phyloP scores from a whole-genome alignment of 2,888 invertebrate species.

The Conus canariensis region DNA sequence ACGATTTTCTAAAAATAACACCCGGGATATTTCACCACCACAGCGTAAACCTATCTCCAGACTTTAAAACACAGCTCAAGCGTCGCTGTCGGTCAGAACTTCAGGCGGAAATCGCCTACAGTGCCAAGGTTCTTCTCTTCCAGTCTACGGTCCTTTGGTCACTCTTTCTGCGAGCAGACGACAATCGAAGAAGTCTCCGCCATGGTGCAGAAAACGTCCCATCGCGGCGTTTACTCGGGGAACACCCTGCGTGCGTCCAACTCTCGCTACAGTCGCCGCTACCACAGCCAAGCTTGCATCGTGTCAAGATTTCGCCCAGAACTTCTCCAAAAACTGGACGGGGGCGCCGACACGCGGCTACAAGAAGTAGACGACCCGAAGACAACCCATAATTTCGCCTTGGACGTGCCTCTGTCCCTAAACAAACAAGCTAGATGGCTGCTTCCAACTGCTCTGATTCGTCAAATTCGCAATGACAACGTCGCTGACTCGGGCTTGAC shows the following conservation, averaged over 20 bases:
- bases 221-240: constrained; percentile 64
- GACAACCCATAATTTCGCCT: neutral
- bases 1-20: neutral
- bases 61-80: too few species aligned
- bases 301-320: constrained; percentile 32
- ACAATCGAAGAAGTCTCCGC: constrained; percentile 16
- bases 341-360: too few species aligned
- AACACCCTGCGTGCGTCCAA: constrained; percentile 63
- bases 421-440: constrained; percentile 68
- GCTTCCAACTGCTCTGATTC: constrained; percentile 58
- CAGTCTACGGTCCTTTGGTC: neutral
- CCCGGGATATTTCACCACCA: neutral
- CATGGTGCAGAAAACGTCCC: constrained; percentile 63
- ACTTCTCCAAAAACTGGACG: constrained; percentile 15
- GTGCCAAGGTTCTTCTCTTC: neutral
- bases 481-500: constrained; percentile 26
- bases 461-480: constrained; percentile 48
- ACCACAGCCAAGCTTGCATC: constrained; percentile 47
- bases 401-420: constrained; percentile 61
- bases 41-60: too few species aligned
- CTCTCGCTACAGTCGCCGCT: constrained; percentile 56
- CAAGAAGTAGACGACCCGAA: neutral
- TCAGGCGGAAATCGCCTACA: neutral
- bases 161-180: constrained; percentile 5
- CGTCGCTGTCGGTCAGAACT: neutral